A percentile compares a stretch with the other conserved stretches of the same genome.
Conservation (phyloP, 1,140 invertebrate species). For the Saxidomus purpurata region DNA sequence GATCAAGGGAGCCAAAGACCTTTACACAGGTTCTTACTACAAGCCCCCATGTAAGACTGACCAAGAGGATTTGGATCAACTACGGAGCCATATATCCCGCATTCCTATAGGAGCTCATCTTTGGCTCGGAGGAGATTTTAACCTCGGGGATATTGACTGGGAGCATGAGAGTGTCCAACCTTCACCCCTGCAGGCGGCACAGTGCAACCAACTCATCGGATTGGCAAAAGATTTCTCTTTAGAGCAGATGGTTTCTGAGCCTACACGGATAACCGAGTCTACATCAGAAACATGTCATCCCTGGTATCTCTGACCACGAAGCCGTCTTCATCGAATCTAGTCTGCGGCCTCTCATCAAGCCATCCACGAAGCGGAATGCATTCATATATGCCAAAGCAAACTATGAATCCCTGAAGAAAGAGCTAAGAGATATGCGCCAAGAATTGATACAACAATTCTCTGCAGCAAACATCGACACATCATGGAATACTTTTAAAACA, state of each 20-base stretch:
- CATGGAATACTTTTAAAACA: background rate
- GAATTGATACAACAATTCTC: background rate
- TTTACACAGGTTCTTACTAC: conserved; percentile 46
- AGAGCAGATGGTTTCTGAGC: background rate
- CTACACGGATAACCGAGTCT: conserved; percentile 25
- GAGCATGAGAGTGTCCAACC: background rate
- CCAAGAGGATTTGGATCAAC: background rate
- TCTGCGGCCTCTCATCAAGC: background rate
- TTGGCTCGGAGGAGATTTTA: conserved; percentile 21
- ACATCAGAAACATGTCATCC: background rate
- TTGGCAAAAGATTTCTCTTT: background rate
- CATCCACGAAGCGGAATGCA: background rate
- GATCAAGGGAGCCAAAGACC: conserved; percentile 29
- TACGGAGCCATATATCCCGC: background rate
- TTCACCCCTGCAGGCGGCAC: background rate
- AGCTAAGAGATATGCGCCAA: background rate
- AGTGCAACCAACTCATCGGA: background rate
- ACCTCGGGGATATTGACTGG: background rate
- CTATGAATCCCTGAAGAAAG: background rate
- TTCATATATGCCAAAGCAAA: background rate
- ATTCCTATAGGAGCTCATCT: conserved; percentile 32
- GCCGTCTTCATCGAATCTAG: conserved; percentile 34
- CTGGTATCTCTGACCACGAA: conserved; percentile 36
- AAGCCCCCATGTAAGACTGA: conserved; percentile 41
- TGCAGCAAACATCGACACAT: background rate